A percentile compares a stretch with the other conserved stretches of the same genome.
Conservation (phyloP, 2,888 invertebrate genomes). For the Gortyna flavago region DNA sequence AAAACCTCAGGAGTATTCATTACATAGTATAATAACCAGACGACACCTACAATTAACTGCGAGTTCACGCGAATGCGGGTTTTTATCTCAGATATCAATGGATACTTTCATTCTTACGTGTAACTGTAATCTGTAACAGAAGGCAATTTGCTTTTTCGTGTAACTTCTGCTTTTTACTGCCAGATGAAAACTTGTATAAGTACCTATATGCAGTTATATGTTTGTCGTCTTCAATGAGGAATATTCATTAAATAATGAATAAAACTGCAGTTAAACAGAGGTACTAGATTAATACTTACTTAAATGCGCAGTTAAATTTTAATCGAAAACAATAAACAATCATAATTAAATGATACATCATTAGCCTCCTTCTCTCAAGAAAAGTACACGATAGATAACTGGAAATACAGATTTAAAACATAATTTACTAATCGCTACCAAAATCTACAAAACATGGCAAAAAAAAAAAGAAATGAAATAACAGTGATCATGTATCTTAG, state of each 20-base stretch:
- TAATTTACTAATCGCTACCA: not conserved
- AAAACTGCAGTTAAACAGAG: not conserved
- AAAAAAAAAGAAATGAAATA: not conserved
- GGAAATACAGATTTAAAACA: not conserved
- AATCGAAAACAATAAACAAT: not conserved
- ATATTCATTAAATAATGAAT: not conserved
- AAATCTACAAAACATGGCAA: not conserved
- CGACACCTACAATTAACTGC: conserved; percentile 48
- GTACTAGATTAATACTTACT: too few relatives aligned
- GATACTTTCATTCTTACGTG: conserved; percentile 60
- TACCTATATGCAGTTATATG: not conserved
- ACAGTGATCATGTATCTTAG: too few relatives aligned
- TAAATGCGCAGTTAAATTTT: too few relatives aligned
- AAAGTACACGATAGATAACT: not conserved
- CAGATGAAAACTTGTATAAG: not conserved
- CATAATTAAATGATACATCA: not conserved
- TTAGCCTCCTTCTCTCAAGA: not conserved
- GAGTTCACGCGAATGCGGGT: conserved; percentile 43
- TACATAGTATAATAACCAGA: conserved; percentile 47
- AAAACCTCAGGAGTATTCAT: conserved; percentile 48
- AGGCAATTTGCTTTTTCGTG: conserved; percentile 32
- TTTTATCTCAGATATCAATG: conserved; percentile 58
- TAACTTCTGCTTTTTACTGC: conserved; percentile 37
- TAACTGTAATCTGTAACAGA: conserved; percentile 43
- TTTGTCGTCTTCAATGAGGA: conserved; percentile 1